phyloP scores from a whole-genome alignment of 2,113 vertebrate species.

The Aegotheles bennettii region DNA sequence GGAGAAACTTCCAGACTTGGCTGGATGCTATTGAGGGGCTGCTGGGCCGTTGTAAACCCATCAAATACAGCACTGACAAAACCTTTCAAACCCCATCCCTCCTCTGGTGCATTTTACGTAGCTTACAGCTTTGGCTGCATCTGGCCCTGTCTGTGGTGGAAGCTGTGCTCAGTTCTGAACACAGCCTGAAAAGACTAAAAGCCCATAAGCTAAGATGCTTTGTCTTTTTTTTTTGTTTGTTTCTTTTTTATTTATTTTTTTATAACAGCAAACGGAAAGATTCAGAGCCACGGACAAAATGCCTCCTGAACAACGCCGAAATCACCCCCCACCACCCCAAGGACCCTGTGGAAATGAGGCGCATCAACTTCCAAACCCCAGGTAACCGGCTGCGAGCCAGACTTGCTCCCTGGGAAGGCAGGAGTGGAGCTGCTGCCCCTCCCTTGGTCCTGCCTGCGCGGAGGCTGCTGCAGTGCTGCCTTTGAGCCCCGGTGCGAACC shows the following conservation, averaged over 20 bases:
- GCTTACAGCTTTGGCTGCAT: neutral
- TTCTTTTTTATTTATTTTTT: neutral
- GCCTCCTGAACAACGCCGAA: slow-evolving; percentile 92
- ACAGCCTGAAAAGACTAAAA: neutral
- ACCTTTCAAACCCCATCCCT: neutral
- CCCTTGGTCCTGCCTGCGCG: neutral
- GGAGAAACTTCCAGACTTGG: neutral
- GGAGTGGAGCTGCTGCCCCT: neutral
- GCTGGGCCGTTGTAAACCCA: neutral
- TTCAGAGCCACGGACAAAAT: slow-evolving; percentile 91
- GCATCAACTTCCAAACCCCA: slow-evolving; percentile 98
- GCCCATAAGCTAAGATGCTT: neutral
- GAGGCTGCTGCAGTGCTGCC: neutral
- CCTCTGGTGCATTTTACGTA: neutral
- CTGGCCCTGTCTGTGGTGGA: neutral
- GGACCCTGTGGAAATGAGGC: slow-evolving; percentile 96
- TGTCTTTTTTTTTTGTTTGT: neutral
- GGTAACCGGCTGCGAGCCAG: slow-evolving; percentile 72
- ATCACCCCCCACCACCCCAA: slow-evolving; percentile 93
- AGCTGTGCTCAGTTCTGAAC: neutral
- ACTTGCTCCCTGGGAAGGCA: neutral
- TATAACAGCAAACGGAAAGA: slow-evolving; percentile 90
- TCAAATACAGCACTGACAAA: neutral
- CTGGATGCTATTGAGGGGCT: neutral
- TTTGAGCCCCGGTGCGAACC: neutral